Conservation (phyloP, 2,797 vertebrate genomes). For the Bradypodion ventrale region DNA sequence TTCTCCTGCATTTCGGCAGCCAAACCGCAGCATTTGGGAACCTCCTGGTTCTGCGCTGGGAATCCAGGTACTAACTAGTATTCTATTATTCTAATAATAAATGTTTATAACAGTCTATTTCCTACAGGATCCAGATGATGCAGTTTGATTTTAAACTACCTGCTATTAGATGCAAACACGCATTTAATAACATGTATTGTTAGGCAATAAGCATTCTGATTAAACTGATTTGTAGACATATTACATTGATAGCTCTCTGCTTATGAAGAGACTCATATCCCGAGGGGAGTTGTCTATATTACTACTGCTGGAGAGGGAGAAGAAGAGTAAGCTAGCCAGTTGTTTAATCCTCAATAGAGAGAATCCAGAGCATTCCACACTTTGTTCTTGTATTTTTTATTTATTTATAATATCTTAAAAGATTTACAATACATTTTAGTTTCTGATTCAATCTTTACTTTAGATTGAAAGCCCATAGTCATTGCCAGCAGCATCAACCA, state of each 20-base stretch:
- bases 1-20: too few species aligned
- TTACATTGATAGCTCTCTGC: not conserved
- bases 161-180: not conserved
- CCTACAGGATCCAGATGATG: not conserved
- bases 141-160: not conserved
- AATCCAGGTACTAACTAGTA: too few species aligned
- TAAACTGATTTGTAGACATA: slow-evolving; percentile 9
- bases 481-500: fast-evolving
- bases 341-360: not conserved
- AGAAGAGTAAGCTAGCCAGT: not conserved
- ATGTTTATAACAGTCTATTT: not conserved
- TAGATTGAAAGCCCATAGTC: slow-evolving; percentile 2
- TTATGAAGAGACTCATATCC: not conserved
- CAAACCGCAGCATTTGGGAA: too few species aligned
- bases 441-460: not conserved
- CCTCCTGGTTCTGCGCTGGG: too few species aligned
- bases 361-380: not conserved
- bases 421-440: not conserved
- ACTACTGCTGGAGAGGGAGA: not conserved
- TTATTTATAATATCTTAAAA: not conserved
- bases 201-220: not conserved
- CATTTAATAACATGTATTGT: not conserved
- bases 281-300: not conserved
- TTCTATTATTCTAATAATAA: too few species aligned
- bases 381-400: not conserved